phyloP scores from a whole-genome alignment of 2,888 invertebrate species.

The Tiliacea citrago region DNA sequence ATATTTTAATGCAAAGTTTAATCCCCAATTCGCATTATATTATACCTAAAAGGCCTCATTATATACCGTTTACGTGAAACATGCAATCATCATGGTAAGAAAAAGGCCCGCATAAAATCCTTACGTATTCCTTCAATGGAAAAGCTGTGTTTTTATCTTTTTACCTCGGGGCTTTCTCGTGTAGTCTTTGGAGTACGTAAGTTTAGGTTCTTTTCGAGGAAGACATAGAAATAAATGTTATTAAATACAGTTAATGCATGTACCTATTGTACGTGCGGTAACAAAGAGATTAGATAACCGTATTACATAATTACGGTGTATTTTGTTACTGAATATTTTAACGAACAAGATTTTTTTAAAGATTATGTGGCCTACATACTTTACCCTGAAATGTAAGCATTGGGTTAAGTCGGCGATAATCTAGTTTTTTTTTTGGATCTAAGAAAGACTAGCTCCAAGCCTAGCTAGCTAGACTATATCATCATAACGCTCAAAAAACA shows the following conservation, averaged over 20 bases:
- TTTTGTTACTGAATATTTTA: neutral
- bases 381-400: neutral
- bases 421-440: constrained; percentile 10
- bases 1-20: constrained; percentile 22
- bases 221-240: constrained; percentile 41
- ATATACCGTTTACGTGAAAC: constrained; percentile 13
- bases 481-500: neutral
- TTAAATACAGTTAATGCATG: constrained; percentile 26
- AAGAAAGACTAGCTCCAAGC: neutral
- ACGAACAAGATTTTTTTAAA: neutral
- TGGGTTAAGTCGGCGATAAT: constrained; percentile 5
- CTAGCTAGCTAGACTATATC: neutral
- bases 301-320: neutral
- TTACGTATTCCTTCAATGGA: constrained; percentile 52
- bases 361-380: constrained; percentile 7
- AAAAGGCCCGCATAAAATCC: constrained; percentile 44
- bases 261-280: constrained; percentile 13
- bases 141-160: constrained; percentile 64
- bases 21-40: constrained; percentile 1
- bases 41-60: neutral
- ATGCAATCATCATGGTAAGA: constrained; percentile 39
- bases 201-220: constrained; percentile 22
- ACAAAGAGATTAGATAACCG: constrained; percentile 7
- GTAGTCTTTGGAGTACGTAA: constrained; percentile 39
- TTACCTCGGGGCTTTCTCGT: constrained; percentile 43